Conservation (phyloP, 35 echinoderm and acorn worm genomes). For the Heliocidaris erythrogramma region DNA sequence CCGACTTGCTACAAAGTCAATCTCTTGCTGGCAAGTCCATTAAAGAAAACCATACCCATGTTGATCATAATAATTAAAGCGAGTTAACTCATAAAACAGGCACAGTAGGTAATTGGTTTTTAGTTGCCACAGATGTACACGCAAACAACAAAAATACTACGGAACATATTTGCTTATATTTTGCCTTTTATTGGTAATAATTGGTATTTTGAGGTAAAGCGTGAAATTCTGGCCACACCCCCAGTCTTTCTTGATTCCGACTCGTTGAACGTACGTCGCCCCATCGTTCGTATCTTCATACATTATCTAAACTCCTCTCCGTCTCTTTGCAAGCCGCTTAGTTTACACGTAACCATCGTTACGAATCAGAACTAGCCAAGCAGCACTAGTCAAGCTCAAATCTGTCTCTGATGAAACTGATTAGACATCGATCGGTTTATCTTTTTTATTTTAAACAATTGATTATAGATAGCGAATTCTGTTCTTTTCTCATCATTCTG, state of each 20-base stretch:
- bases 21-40: conserved; percentile 8
- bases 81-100: neutral
- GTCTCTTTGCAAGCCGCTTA: neutral
- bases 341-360: conserved; percentile 39
- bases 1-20: neutral
- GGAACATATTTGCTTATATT: neutral
- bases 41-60: neutral
- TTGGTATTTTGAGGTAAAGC: neutral
- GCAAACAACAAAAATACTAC: neutral
- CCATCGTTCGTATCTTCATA: neutral
- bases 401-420: conserved; percentile 2
- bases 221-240: neutral
- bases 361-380: neutral
- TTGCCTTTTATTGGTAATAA: neutral
- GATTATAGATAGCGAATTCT: neutral
- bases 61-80: neutral
- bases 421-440: conserved; percentile 6
- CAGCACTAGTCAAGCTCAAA: neutral
- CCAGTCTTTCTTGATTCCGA: neutral
- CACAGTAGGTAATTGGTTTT: neutral
- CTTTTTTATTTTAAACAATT: neutral
- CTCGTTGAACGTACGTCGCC: neutral
- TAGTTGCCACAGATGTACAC: neutral
- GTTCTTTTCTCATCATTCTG: neutral
- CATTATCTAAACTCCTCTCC: conserved; percentile 2